Percentiles rank a stretch among this genome's conserved stretches.
phyloP scores from a whole-genome alignment of 2,113 vertebrate species.

The Phalacrocorax pelagicus region DNA sequence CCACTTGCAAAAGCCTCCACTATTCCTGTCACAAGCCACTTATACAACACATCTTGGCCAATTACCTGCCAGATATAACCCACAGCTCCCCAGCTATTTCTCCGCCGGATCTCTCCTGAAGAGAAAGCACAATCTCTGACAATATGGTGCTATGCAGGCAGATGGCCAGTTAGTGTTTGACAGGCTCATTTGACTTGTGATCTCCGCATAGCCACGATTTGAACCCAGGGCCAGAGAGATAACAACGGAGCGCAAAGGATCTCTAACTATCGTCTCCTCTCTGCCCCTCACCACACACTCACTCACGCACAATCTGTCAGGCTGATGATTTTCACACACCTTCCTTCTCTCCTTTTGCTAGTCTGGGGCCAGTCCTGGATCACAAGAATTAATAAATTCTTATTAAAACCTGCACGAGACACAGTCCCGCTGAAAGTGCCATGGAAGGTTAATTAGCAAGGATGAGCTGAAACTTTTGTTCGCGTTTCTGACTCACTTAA shows the following conservation, averaged over 20 bases:
- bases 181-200: constrained; percentile 42
- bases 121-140: constrained; percentile 3
- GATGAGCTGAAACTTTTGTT: constrained; percentile 67
- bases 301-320: constrained; percentile 8
- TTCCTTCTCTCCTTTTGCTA: constrained; percentile 61
- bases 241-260: not conserved
- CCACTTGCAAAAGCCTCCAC: not conserved
- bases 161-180: constrained; percentile 49
- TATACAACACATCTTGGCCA: not conserved
- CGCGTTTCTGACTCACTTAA: constrained; percentile 88
- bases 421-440: constrained; percentile 58
- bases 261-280: not conserved
- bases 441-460: constrained; percentile 78
- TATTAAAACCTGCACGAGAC: constrained; percentile 71
- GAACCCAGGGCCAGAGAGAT: constrained; percentile 4
- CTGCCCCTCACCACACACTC: not conserved
- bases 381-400: constrained; percentile 75
- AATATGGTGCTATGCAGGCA: constrained; percentile 21
- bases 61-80: not conserved
- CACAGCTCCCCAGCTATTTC: not conserved
- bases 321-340: constrained; percentile 31
- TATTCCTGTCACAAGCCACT: not conserved
- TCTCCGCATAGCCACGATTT: not conserved
- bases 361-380: constrained; percentile 66
- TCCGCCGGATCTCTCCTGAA: not conserved